These are phyloP conservation scores for Pseudoatta argentina DNA, from an alignment of 1,140 invertebrate genomes.

Conservation along the genomic window DNA sequence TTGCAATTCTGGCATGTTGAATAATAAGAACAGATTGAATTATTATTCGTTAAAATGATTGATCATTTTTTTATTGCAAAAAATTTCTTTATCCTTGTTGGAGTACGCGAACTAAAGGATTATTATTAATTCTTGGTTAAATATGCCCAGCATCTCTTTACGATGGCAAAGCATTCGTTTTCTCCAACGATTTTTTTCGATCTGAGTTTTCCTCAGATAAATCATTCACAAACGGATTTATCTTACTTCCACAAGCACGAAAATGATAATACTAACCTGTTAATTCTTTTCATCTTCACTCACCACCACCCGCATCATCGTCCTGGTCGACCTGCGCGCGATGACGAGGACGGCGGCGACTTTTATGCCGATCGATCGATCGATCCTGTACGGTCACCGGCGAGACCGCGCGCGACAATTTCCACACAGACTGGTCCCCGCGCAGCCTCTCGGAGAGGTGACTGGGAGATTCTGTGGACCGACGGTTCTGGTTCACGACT, in stretches of 20 bases:
- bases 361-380: constrained; percentile 28
- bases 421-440: constrained; percentile 67
- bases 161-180: neutral
- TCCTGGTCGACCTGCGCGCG: constrained; percentile 11
- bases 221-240: neutral
- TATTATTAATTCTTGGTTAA: neutral
- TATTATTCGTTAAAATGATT: neutral
- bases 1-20: neutral
- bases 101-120: neutral
- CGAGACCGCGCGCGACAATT: constrained; percentile 65
- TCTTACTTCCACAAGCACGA: neutral
- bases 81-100: neutral
- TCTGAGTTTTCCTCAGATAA: neutral
- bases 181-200: neutral
- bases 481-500: constrained; percentile 78
- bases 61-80: neutral
- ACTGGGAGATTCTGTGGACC: constrained; percentile 78
- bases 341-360: constrained; percentile 20
- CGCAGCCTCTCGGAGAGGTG: constrained; percentile 75
- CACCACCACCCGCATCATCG: constrained; percentile 35
- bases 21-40: too few relatives aligned
- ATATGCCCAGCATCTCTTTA: neutral
- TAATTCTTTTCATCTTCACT: constrained; percentile 37
- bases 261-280: constrained; percentile 56
- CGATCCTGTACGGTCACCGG: constrained; percentile 35